Evolutionary conservation across 1,140 invertebrate genomes (phyloP), one percentile per base, ranked within the genome.

Genomic region (Atta texana): DNA sequence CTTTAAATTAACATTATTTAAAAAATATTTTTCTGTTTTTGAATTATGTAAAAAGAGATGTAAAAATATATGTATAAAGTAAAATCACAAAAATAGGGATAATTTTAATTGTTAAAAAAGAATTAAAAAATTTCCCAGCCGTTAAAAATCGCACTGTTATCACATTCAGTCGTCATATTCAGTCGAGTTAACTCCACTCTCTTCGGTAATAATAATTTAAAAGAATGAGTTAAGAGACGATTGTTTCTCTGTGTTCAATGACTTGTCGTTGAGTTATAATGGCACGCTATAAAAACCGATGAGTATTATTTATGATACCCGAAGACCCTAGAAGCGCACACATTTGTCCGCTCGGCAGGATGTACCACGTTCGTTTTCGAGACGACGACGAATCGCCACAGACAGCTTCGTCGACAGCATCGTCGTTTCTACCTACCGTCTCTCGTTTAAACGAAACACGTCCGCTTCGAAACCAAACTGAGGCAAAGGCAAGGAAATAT

Each of bases 401-500:
- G 57, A 44, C 75, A 44, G 21, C 57, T 44, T 44, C 77, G 64
- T 81, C 77, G 64, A 76, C 74, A 76, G 55, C 55, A 61, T 44
- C 51, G 77, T 81, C 64, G 63, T 69, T 68, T 55, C 44, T 53
- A 59, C 44, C 61, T 51, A 68, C 44, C 39, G 75, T 49, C 64
- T 66, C 61, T 80, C 77, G 51, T 69, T 82, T 74, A 74, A 74
- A 74, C 55, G 69, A 82, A 82, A 82, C 68, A 82, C 68, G 34
- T 61, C 18, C 76, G 76, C 44, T 8, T 61, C 51, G 78, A 82
- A 59, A 72, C 51, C 28, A 16, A 44, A 68, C 18, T 34, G 80
- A 82, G 80, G 80, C 39, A 82, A 82, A 82, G 80, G 80, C 80
- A 55, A 61, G 69, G 68, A 82, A 82, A 61, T 74, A 74, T 82